Evolutionary conservation across 2,113 vertebrate genomes (phyloP), one percentile per base, ranked within the genome.

Genomic region (Chrysochloris asiatica): DNA sequence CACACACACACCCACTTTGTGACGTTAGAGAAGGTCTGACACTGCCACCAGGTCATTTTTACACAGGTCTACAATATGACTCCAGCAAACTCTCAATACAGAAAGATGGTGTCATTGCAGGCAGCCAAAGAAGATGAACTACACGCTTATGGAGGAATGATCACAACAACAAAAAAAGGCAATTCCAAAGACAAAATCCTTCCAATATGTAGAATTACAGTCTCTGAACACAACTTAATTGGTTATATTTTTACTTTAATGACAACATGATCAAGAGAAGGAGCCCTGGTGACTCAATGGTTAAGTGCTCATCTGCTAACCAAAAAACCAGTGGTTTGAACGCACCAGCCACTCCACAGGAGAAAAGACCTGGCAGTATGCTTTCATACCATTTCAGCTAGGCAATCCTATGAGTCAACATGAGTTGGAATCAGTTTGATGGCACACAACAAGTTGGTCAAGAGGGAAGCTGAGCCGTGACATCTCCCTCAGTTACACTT

Each of bases 211-310:
- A 65, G 56, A 83, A 72, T 83, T 77, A 38, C 52, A 76, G 11
- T 26, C 45, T 67, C 50, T 43, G 6, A 88, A 54, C 17, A 41
- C 24, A 69, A 72, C 91, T 83, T 52, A 71, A 78, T 92, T 33
- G 85, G 76, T 92, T 93, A 82, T 83, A 22, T 89, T 93, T 86
- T 94, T 90, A 71, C 89, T 85, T 90, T 86, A 91, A 88, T 78
- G 30, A n/a, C n/a, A n/a, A n/a, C 71, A 67, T 90, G 54, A n/a
- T n/a, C 71, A 94, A 63, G 30, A 28, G 45, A 43, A 83, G 90
- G n/a, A 67, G 33, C 63, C 63, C 63, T 36, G n/a, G n/a, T n/a
- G n/a, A n/a, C n/a, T 4, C 33, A 67, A 17, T n/a, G n/a, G 63
- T 7, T 67, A 36, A 67, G n/a, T 67, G 33, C 30, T 65, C 14